Evolutionary conservation across 2,888 invertebrate species (phyloP).

Genomic region (Chelonus formosanus): DNA sequence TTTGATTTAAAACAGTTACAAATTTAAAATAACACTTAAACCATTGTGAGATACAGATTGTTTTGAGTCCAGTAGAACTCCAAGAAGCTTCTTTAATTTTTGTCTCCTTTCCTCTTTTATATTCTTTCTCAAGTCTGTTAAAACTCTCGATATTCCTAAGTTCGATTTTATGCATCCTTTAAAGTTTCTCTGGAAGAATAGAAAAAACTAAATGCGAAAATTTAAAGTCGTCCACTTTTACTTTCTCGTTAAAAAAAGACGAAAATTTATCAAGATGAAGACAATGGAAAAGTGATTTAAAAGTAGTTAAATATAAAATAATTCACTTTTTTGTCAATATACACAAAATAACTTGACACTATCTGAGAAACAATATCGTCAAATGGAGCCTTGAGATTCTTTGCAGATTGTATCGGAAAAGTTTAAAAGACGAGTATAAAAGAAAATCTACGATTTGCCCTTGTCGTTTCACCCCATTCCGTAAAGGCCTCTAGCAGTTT

Average conservation of each 20-base stretch:
- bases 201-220: not conserved
- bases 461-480: not conserved
- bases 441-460: conserved; percentile 15
- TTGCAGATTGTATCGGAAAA: conserved; percentile 19
- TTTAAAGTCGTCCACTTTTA: no score
- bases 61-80: conserved; percentile 3
- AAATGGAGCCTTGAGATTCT: conserved; percentile 16
- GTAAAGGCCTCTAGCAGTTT: conserved; percentile 16
- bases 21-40: no score
- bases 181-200: conserved; percentile 9
- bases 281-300: not conserved
- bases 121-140: conserved; percentile 23
- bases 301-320: not conserved
- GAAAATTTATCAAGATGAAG: not conserved
- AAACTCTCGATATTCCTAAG: conserved; percentile 27
- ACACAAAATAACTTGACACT: conserved; percentile 1
- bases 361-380: conserved; percentile 27
- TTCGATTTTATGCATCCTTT: conserved; percentile 13
- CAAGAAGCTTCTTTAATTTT: conserved; percentile 1
- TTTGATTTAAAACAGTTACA: no score
- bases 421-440: conserved; percentile 14
- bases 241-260: no score
- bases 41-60: not conserved
- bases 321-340: conserved; percentile 4
- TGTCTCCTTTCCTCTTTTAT: conserved; percentile 25